These are phyloP conservation scores for Metopolophium dirhodum DNA, from an alignment of 1,140 invertebrate species.

Conservation along the genomic window DNA sequence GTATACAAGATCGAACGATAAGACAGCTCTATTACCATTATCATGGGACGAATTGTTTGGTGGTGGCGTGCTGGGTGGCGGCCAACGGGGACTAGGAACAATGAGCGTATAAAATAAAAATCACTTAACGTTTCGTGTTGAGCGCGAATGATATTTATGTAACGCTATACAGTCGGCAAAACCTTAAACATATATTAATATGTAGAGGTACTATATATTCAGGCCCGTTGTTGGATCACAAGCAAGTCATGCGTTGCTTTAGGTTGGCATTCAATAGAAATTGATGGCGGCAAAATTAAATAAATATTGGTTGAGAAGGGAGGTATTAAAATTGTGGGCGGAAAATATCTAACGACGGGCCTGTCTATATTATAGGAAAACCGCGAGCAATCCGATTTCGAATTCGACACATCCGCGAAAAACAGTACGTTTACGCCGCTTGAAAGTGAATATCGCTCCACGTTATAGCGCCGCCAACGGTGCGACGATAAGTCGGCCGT, in stretches of 20 bases:
- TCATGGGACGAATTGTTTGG: not conserved
- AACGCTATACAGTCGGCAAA: not conserved
- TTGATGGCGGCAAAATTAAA: no score
- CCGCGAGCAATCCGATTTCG: not conserved
- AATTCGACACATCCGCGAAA: not conserved
- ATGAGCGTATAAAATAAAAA: conserved; percentile 1
- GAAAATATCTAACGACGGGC: no score
- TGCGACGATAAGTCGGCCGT: not conserved
- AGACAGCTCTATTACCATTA: conserved; percentile 1
- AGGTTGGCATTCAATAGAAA: no score
- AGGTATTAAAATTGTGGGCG: no score
- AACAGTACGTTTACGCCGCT: not conserved
- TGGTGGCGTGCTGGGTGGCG: not conserved
- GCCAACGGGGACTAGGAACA: not conserved
- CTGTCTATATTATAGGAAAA: no score
- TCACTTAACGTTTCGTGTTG: not conserved
- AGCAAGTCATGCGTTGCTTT: no score
- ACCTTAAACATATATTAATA: not conserved
- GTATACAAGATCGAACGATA: not conserved
- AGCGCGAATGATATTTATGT: not conserved
- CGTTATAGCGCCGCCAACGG: no score
- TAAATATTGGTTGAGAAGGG: no score
- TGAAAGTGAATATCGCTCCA: no score
- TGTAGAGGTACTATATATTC: no score
- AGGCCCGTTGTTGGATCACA: no score